phyloP scores from a whole-genome alignment of 2,113 vertebrate species.

The Nothocercus julius region DNA sequence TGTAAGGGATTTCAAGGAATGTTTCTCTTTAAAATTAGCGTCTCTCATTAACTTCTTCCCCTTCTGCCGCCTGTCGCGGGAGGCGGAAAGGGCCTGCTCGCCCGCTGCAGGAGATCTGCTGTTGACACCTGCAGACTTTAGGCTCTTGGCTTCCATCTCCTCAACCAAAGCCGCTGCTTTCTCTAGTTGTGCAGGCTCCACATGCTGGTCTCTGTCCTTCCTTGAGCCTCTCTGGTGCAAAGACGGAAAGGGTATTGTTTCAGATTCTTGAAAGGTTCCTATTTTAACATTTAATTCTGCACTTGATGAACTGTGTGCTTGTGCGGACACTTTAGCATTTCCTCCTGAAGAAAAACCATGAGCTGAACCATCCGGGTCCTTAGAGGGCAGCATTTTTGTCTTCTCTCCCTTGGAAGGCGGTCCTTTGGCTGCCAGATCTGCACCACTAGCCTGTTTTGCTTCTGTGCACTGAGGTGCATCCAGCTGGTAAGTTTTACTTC shows the following conservation, averaged over 20 bases:
- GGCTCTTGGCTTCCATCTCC: constrained; percentile 59
- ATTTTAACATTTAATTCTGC: constrained; percentile 44
- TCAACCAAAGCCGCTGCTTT: neutral
- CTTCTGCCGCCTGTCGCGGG: constrained; percentile 77
- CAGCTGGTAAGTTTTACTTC: constrained; percentile 58
- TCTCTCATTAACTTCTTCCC: constrained; percentile 76
- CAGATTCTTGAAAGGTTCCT: constrained; percentile 77
- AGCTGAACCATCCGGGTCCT: constrained; percentile 78
- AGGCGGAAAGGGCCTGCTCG: constrained; percentile 58
- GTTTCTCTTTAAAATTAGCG: constrained; percentile 74
- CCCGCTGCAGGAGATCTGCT: constrained; percentile 47
- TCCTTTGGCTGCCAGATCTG: constrained; percentile 62
- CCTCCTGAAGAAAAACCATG: constrained; percentile 69
- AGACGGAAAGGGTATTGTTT: constrained; percentile 65
- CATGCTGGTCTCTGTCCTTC: constrained; percentile 72
- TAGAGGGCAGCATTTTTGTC: constrained; percentile 74
- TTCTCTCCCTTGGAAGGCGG: constrained; percentile 82
- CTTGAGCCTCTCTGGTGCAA: constrained; percentile 73
- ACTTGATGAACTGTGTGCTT: neutral
- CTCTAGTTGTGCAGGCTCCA: constrained; percentile 46
- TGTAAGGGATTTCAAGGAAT: constrained; percentile 62
- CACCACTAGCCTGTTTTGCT: constrained; percentile 32
- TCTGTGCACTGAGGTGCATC: constrained; percentile 53
- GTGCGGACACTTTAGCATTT: constrained; percentile 50
- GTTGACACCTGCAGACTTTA: constrained; percentile 58